These are phyloP conservation scores for Lydus trimaculatus DNA, from an alignment of 2,888 invertebrate genomes.

Conservation along the genomic window DNA sequence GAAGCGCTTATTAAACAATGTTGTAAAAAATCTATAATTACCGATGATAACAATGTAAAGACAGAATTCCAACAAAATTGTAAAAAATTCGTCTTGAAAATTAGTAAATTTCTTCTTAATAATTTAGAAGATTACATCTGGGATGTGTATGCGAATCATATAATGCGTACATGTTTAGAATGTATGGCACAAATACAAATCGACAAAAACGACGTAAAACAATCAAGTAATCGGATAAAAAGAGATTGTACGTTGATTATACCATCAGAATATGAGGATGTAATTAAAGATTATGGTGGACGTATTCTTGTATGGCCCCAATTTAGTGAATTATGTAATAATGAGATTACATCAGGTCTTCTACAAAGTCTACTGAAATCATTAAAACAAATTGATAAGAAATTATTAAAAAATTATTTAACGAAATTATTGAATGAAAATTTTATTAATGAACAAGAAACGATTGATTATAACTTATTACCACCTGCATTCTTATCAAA, in stretches of 20 bases:
- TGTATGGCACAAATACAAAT: slow-evolving; percentile 72
- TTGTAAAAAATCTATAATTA: slow-evolving; percentile 63
- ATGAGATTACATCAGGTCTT: slow-evolving; percentile 75
- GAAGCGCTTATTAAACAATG: slow-evolving; percentile 71
- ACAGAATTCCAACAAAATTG: slow-evolving; percentile 61
- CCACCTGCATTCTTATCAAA: slow-evolving; percentile 72
- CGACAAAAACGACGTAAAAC: slow-evolving; percentile 41
- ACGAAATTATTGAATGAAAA: slow-evolving; percentile 71
- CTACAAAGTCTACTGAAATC: slow-evolving; percentile 72
- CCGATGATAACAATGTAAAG: slow-evolving; percentile 22
- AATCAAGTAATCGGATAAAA: slow-evolving; percentile 52
- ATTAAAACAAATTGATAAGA: slow-evolving; percentile 67
- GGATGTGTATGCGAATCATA: slow-evolving; percentile 79
- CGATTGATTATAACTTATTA: slow-evolving; percentile 49
- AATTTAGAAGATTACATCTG: slow-evolving; percentile 86
- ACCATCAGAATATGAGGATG: slow-evolving; percentile 67
- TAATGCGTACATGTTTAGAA: slow-evolving; percentile 76
- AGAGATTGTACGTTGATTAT: slow-evolving; percentile 43
- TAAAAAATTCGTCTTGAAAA: slow-evolving; percentile 71
- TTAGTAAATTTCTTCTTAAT: slow-evolving; percentile 79
- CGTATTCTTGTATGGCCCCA: slow-evolving; percentile 78
- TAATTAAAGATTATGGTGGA: slow-evolving; percentile 70
- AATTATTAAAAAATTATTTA: slow-evolving; percentile 63
- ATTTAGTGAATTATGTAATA: slow-evolving; percentile 74
- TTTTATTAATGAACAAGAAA: slow-evolving; percentile 59